Percentiles rank a stretch among this genome's conserved stretches.
These are phyloP conservation scores for Remorina albescens DNA, from an alignment of 2,797 vertebrate species.

Conservation along the genomic window DNA sequence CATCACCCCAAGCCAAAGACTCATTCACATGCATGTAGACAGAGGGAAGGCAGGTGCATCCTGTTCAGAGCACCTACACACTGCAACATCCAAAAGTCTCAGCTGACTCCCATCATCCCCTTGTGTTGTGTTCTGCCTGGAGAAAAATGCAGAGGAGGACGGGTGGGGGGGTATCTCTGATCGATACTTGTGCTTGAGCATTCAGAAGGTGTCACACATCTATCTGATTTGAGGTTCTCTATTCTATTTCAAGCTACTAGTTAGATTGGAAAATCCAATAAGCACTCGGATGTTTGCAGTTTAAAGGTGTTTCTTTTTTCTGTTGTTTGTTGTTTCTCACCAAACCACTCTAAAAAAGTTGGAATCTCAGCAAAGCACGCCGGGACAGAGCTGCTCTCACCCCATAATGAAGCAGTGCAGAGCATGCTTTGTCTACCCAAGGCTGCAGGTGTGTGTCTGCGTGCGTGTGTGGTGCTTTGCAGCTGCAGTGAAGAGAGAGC, in stretches of 20 bases:
- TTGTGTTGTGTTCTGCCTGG: conserved; percentile 26
- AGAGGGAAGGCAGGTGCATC: too few species aligned
- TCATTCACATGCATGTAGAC: not conserved
- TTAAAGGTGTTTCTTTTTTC: conserved; percentile 12
- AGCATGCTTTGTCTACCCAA: conserved; percentile 43
- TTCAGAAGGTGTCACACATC: conserved; percentile 25
- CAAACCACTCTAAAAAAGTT: conserved; percentile 15
- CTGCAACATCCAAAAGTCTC: conserved; percentile 5
- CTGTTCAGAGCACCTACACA: not conserved
- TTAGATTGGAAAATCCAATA: conserved; percentile 42
- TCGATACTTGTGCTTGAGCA: conserved; percentile 46
- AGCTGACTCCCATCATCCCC: conserved; percentile 23
- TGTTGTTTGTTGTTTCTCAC: conserved; percentile 10
- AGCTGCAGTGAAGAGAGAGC: conserved; percentile 71
- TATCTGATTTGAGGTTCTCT: conserved; percentile 29
- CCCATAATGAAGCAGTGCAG: conserved; percentile 42
- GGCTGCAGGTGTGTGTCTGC: conserved; percentile 71
- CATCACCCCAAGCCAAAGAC: conserved; percentile 1
- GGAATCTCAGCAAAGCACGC: conserved; percentile 12
- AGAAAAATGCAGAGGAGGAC: conserved; percentile 20
- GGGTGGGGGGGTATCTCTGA: conserved; percentile 25
- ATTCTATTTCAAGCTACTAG: conserved; percentile 19
- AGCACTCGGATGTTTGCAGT: conserved; percentile 26
- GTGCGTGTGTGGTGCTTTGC: conserved; percentile 44
- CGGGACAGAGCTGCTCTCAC: conserved; percentile 32